Percentiles rank a stretch among this genome's conserved stretches.
Evolutionary conservation across 2,888 invertebrate species (phyloP).

Genomic region (Ochlodes sylvanus): DNA sequence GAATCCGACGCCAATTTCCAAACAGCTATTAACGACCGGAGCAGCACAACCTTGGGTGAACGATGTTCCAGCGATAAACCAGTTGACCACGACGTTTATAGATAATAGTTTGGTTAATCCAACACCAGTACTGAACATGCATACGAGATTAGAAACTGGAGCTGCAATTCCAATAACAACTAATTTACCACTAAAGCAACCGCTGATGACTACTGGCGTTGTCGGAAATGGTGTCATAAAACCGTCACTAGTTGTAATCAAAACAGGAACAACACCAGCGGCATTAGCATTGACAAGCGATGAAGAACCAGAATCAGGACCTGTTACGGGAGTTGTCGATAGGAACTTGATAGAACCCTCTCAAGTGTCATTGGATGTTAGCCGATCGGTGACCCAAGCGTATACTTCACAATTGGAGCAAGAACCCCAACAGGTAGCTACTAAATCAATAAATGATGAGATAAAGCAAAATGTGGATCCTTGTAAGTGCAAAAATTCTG

Average conservation of each 20-base stretch:
- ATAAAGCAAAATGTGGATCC: not conserved
- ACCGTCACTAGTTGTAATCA: slow-evolving; percentile 2
- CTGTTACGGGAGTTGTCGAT: not conserved
- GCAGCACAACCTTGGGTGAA: not conserved
- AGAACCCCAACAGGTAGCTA: slow-evolving; percentile 3
- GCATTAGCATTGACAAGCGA: not conserved
- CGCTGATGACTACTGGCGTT: not conserved
- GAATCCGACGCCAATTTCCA: slow-evolving; percentile 4
- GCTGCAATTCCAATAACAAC: not conserved
- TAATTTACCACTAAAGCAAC: not conserved
- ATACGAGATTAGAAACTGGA: not conserved
- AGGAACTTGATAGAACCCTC: slow-evolving; percentile 13
- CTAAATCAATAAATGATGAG: not conserved
- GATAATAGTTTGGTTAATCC: not conserved
- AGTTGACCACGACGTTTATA: not conserved
- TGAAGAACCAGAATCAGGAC: not conserved
- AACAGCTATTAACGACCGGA: not conserved
- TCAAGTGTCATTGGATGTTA: slow-evolving; percentile 5
- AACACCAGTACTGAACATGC: slow-evolving; percentile 2
- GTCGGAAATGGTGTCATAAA: not conserved
- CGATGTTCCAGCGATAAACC: not conserved
- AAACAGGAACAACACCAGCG: not conserved
- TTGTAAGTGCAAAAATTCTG: slow-evolving; percentile 20
- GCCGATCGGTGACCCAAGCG: not conserved
- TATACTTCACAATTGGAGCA: slow-evolving; percentile 16